Evolutionary conservation across 2,113 vertebrate species (phyloP), one percentile per base, ranked within the genome.

Genomic region (Pampusana beccarii): DNA sequence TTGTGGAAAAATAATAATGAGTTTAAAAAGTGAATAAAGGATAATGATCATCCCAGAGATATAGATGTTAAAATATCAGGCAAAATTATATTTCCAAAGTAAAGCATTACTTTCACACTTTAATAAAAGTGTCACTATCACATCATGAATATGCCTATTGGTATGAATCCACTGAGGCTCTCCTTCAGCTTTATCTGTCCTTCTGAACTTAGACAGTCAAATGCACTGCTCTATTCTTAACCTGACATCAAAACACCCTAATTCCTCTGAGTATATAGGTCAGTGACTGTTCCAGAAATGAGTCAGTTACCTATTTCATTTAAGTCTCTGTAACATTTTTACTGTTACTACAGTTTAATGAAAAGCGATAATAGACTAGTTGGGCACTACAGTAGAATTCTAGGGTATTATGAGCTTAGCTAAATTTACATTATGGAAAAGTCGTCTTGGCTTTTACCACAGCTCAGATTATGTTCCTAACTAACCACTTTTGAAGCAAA

Each of bases 1-100:
- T 44, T 77, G 92, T 93, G 80, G 82, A 80, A 53, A 95, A 74
- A 87, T 91, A 95, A 96, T 88, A 95, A 92, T 62, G 67, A 94
- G 86, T 71, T 92, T 80, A 53, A 89, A 88, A 93, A 89, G 26
- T 21, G 67, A 92, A 91, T 13, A 62, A 90, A 77, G 26, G 75
- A 69, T 89, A 91, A 91, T 65, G n/a, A 92, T 88, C 12, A 87
- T 92, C 60, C 57, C 44, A 69, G 72, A 88, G 65, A 73, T 84
- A 86, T 12, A 86, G 53, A 36, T 92, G 56, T 93, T 94, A 84
- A 93, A 92, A 46, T 89, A 89, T 69, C 72, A 88, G 18, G 65
- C 54, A 88, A 95, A 91, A 95, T 67, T 88, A 15, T 92, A 86
- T 91, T 88, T 93, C 61, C 50, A 60, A 94, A 80, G 53, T 44